Conservation (phyloP, 2,797 vertebrate species). For the Oryzias sinensis region DNA sequence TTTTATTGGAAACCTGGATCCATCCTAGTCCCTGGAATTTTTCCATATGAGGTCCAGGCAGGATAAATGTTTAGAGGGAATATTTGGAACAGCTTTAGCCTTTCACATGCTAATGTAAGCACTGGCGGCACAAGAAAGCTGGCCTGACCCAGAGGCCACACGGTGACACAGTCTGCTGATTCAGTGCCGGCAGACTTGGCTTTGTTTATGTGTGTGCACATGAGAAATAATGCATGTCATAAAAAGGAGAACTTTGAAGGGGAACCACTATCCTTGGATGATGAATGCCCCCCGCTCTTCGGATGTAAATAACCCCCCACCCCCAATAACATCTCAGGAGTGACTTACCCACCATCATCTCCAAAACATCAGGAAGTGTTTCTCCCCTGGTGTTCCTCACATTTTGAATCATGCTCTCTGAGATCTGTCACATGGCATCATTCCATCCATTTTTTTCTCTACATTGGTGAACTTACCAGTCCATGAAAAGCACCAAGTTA, state of each 20-base stretch:
- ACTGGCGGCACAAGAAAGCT: constrained; percentile 81
- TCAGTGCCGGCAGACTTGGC: constrained; percentile 74
- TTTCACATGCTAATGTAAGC: constrained; percentile 82
- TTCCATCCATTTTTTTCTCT: neutral
- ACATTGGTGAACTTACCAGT: neutral
- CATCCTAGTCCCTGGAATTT: constrained; percentile 52
- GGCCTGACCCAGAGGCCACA: constrained; percentile 79
- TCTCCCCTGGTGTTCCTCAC: constrained; percentile 58
- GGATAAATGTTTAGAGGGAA: constrained; percentile 76
- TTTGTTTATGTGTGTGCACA: constrained; percentile 84
- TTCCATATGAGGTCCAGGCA: constrained; percentile 46
- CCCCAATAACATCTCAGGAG: constrained; percentile 64
- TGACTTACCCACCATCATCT: constrained; percentile 72
- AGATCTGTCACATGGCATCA: constrained; percentile 26
- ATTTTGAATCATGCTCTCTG: constrained; percentile 38
- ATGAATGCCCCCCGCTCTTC: constrained; percentile 71
- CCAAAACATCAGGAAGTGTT: constrained; percentile 62
- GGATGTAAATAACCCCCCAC: constrained; percentile 74
- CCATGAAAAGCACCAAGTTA: neutral
- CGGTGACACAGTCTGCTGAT: constrained; percentile 86
- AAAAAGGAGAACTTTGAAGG: constrained; percentile 79
- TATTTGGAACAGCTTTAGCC: constrained; percentile 79
- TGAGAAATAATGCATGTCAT: constrained; percentile 87
- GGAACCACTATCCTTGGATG: constrained; percentile 74
- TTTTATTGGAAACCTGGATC: constrained; percentile 19